Percentiles rank a stretch among this genome's conserved stretches.
Conservation (phyloP, 1,140 invertebrate species). For the Triops cancriformis region DNA sequence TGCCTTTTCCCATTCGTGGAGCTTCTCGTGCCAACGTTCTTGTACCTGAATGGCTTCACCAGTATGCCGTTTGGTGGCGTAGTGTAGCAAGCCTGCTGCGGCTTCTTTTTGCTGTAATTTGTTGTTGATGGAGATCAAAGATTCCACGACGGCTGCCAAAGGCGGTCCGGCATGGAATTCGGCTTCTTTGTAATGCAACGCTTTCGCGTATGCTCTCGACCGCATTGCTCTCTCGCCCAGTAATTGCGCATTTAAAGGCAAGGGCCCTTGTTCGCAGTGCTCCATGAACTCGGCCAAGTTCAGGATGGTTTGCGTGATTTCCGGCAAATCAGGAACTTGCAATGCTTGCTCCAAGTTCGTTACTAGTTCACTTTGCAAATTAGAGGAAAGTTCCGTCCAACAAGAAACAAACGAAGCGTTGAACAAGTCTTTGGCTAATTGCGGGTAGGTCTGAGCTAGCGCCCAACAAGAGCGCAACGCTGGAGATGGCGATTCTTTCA, state of each 20-base stretch:
- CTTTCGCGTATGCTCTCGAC: slow-evolving; percentile 82
- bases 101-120: slow-evolving; percentile 98
- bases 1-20: slow-evolving; percentile 97
- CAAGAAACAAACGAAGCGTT: slow-evolving; percentile 98
- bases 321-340: slow-evolving; percentile 84
- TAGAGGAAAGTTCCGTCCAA: slow-evolving; percentile 86
- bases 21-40: slow-evolving; percentile 96
- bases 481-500: slow-evolving; percentile 92
- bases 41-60: slow-evolving; percentile 59
- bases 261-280: slow-evolving; percentile 87
- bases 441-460: slow-evolving; percentile 87
- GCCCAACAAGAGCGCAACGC: slow-evolving; percentile 83
- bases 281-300: slow-evolving; percentile 99
- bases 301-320: slow-evolving; percentile 93
- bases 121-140: slow-evolving; percentile 95
- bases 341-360: slow-evolving; percentile 79
- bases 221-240: slow-evolving; percentile 70
- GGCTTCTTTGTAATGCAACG: slow-evolving; percentile 96
- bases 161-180: slow-evolving; percentile 66
- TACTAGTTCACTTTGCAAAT: slow-evolving; percentile 77
- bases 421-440: slow-evolving; percentile 87
- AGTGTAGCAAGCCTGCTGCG: slow-evolving; percentile 77
- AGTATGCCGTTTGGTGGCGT: slow-evolving; percentile 74
- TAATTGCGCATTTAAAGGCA: slow-evolving; percentile 79
- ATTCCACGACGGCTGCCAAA: slow-evolving; percentile 76